Base-by-base conservation (phyloP, 1,140 invertebrate species). In the Drosophila sp. region DNA sequence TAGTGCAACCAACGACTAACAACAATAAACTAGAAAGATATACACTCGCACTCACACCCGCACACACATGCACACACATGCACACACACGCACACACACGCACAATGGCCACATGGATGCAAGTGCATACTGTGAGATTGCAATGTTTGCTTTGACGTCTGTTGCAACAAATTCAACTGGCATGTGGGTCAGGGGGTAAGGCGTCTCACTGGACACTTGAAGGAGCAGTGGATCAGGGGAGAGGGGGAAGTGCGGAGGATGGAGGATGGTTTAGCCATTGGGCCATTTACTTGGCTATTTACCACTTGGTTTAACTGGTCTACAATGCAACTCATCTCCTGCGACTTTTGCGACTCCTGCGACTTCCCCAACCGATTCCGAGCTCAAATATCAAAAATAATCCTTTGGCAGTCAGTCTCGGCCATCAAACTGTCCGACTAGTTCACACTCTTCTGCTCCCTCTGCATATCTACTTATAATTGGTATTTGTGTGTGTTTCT, bases 281-380 rank as follows among this genome's bases (percentile, higher is more conserved):
- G 56, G 29, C 51, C 53, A 62, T 76, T 76, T 80, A 72, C 59
- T 61, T 67, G 58, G 53, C 64, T 62, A 80, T 76, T 80, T 72
- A 57, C 66, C 64, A 65, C 56, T 69, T 34, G 58, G 32, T 45
- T 50, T 48, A 72, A 80, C 41, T 21, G 51, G 51, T 62, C 67
- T 66, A 57, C 66, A 61, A 70, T 57, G 43, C 41, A 38, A 18
- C 13, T 16, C 21, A 21, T 2, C 21, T 21, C 1, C 21, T 21
- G 21, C 21, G 4, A n/a, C n/a, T n/a, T n/a, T n/a, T n/a, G 21
- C 21, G 21, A n/a, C n/a, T n/a, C 48, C 48, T 14, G 27, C 48
- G 13, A 13, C 9, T 21, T 29, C 13, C 6, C 25, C 27, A 25
- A 29, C 25, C 7, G 7, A 50, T 11, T 18, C 8, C 32, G 13